phyloP scores from a whole-genome alignment of 2,888 invertebrate genomes.

The Diaperis boleti region DNA sequence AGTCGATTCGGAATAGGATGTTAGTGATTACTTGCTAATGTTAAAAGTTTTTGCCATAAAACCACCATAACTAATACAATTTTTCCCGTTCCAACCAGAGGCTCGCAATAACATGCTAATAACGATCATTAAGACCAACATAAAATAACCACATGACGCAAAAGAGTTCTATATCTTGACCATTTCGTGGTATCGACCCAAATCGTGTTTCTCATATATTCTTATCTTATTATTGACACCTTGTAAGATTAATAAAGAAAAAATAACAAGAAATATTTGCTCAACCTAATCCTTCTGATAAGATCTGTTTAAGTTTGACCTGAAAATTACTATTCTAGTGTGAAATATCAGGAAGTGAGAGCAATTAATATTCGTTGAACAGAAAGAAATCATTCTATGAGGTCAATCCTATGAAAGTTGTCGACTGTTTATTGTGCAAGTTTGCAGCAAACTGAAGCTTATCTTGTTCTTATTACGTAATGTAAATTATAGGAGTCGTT shows the following conservation, averaged over 20 bases:
- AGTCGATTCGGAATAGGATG: no score
- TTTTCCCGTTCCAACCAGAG: no score
- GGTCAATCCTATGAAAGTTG: conserved; percentile 27
- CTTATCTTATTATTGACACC: background rate
- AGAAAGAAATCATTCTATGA: conserved; percentile 17
- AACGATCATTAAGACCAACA: no score
- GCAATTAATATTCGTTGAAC: conserved; percentile 26
- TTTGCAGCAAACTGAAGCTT: background rate
- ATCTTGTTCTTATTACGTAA: conserved; percentile 6
- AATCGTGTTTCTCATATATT: no score
- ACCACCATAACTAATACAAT: no score
- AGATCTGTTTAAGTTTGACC: conserved; percentile 10
- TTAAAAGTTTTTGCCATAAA: no score
- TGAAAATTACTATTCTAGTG: conserved; percentile 14
- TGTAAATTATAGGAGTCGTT: background rate
- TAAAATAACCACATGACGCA: no score
- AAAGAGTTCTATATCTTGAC: no score
- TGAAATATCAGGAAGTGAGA: conserved; percentile 16
- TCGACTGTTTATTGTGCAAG: background rate
- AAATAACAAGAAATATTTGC: conserved; percentile 8
- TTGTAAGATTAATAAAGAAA: conserved; percentile 1
- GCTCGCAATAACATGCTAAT: no score
- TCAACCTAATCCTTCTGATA: conserved; percentile 4
- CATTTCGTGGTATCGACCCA: no score
- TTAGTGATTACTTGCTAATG: no score